These are phyloP conservation scores for Euura lappo DNA, from an alignment of 1,140 invertebrate genomes.

Conservation along the genomic window DNA sequence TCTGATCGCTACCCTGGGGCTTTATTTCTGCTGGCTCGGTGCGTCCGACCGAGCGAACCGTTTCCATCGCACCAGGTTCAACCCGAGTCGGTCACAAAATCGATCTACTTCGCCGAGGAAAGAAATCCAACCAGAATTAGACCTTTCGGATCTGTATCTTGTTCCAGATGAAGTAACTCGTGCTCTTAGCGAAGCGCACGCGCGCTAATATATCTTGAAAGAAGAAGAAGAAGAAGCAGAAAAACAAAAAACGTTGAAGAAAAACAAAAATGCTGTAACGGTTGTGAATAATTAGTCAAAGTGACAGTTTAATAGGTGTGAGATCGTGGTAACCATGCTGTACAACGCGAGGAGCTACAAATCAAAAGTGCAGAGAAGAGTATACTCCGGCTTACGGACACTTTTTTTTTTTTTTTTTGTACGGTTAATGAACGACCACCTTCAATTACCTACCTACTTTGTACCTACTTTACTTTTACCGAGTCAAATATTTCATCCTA, in stretches of 20 bases:
- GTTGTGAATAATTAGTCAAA: not conserved
- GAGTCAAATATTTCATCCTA: not conserved
- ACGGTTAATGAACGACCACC: not conserved
- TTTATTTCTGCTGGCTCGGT: constrained; percentile 28
- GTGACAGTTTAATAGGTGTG: constrained; percentile 7
- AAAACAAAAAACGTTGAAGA: too few species aligned
- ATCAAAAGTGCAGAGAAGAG: constrained; percentile 5
- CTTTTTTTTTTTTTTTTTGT: not conserved
- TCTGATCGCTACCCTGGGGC: constrained; percentile 50
- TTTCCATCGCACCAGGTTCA: too few species aligned
- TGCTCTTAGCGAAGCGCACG: not conserved
- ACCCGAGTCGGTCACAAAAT: too few species aligned
- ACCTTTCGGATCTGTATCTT: not conserved
- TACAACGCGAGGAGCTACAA: constrained; percentile 1
- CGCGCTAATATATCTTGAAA: not conserved
- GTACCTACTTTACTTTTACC: not conserved
- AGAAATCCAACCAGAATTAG: not conserved
- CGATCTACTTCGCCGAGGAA: too few species aligned
- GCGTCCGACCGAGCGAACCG: not conserved
- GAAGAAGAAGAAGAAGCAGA: too few species aligned
- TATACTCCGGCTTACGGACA: not conserved
- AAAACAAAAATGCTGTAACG: not conserved
- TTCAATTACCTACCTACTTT: constrained; percentile 1
- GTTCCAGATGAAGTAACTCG: not conserved
- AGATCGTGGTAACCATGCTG: constrained; percentile 1